Evolutionary conservation across 2,113 vertebrate genomes (phyloP), one percentile per base, ranked within the genome.

Genomic region (Meriones unguiculatus): DNA sequence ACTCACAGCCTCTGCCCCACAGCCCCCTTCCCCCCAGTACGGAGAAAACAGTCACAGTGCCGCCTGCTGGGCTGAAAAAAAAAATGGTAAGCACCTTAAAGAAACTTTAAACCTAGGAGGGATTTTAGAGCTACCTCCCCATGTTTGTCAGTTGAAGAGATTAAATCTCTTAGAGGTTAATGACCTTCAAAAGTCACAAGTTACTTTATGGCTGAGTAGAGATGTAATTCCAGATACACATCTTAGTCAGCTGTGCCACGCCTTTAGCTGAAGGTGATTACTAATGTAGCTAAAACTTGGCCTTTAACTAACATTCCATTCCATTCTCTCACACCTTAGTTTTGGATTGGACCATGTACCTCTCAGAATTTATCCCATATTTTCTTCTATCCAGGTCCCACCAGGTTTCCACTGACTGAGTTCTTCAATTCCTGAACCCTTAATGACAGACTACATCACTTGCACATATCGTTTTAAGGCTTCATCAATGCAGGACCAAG

Each of bases 11-110:
- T 46, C 46, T 46, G 46, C 46, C 46, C 46, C 5, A 46, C 46
- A 46, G 46, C 5, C 46, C 46, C 46, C 46, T 46, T 46, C 46
- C 46, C 46, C 46, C 46, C 46, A 46, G 46, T 46, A 46, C 46
- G 4, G 46, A 46, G 46, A 46, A 46, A 46, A 46, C 46, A 46
- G 46, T 46, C 46, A 46, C 46, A 46, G 46, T 46, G 46, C 46
- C 46, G 46, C 46, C 46, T 5, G 46, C 46, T 46, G 46, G 46
- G 17, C 54, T 57, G 35, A 7, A 72, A 72, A 72, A 69, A 32
- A 13, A 69, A 78, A 73, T 91, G 41, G 35, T 52, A 92, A 90
- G 62, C 76, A 69, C 59, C n/a, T n/a, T 96, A 93, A 95, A 84
- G 80, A 92, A 93, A 91, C 62, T 75, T 81, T 94, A 89, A 69